Percentiles rank a stretch among this genome's conserved stretches.
Evolutionary conservation across 2,888 invertebrate species (phyloP).

Genomic region (Dryobotodes eremita): DNA sequence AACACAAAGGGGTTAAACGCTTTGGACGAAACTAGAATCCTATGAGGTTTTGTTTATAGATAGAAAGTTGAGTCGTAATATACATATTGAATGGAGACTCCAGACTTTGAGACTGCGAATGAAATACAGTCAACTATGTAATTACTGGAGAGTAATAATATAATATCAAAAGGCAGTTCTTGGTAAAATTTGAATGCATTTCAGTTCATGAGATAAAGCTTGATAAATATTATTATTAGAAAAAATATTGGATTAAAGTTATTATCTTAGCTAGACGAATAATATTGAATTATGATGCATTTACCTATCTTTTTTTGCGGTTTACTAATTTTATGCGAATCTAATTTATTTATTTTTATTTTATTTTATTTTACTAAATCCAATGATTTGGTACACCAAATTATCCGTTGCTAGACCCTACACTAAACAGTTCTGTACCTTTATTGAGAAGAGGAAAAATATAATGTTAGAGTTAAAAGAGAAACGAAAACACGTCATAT

Average conservation of each 20-base stretch:
- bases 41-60: conserved; percentile 45
- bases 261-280: not conserved
- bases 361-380: no score
- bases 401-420: not conserved
- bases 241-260: not conserved
- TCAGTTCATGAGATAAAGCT: not conserved
- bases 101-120: conserved; percentile 5
- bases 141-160: not conserved
- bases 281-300: not conserved
- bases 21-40: conserved; percentile 56
- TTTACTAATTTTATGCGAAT: no score
- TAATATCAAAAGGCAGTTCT: not conserved
- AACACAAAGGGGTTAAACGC: conserved; percentile 69
- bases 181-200: not conserved
- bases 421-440: not conserved
- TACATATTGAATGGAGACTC: conserved; percentile 18
- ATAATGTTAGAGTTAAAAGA: not conserved
- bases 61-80: conserved; percentile 27
- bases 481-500: conserved; percentile 11
- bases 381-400: not conserved
- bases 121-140: not conserved
- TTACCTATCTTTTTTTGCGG: not conserved
- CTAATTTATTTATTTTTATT: no score
- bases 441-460: not conserved
- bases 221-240: no score